These are phyloP conservation scores for Thripadectes ignobilis DNA, from an alignment of 2,797 vertebrate genomes.

Conservation along the genomic window DNA sequence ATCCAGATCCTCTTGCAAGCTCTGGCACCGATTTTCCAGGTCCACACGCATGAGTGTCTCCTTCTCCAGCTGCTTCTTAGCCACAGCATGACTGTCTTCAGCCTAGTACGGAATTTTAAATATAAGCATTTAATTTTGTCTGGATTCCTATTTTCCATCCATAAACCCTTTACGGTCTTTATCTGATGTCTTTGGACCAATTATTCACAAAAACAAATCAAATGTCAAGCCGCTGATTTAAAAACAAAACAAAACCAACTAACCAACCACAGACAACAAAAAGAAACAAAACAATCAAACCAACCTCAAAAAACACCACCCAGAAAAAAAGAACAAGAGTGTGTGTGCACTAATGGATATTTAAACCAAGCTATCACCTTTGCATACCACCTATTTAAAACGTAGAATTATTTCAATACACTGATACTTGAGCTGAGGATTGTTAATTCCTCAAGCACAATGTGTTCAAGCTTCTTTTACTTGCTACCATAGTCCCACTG, in stretches of 20 bases:
- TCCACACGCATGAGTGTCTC: constrained; percentile 96
- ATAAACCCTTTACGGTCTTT: neutral
- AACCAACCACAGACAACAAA: neutral
- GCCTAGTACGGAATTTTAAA: constrained; percentile 65
- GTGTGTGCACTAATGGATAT: neutral
- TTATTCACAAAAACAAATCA: neutral
- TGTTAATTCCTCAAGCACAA: neutral
- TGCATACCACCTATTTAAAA: neutral
- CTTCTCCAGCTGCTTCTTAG: constrained; percentile 92
- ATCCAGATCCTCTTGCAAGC: constrained; percentile 90
- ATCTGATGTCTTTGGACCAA: neutral
- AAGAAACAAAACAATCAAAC: neutral
- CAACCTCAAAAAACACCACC: neutral
- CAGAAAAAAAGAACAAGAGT: neutral
- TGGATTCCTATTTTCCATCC: neutral
- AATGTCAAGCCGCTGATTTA: neutral
- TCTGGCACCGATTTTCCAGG: constrained; percentile 95
- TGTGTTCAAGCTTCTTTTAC: neutral
- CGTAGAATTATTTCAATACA: neutral
- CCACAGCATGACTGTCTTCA: constrained; percentile 87
- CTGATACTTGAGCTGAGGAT: neutral
- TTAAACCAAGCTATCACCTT: neutral
- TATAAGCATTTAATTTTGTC: neutral
- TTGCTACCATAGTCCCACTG: neutral
- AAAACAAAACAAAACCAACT: neutral